Evolutionary conservation across 2,797 vertebrate species (phyloP), one percentile per base, ranked within the genome.

Genomic region (Coregonus ussuriensis): DNA sequence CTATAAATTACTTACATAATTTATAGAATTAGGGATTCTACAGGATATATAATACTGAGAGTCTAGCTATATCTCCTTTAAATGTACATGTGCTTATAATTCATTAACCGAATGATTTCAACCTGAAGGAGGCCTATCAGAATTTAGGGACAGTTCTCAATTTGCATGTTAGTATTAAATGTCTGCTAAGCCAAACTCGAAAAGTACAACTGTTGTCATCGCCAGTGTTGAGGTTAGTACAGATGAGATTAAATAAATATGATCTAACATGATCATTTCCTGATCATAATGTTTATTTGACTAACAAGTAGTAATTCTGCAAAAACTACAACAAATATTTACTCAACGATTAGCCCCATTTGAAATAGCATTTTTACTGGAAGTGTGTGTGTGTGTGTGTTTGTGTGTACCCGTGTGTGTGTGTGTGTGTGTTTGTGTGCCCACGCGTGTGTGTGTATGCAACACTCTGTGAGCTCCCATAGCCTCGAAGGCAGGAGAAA

Each of bases 131-230:
- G 16, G n/a, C 14, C 31, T 67, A 7, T 31, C 66, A 68, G 15
- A 68, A 18, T 68, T 35, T 35, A 68, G 6, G 4, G 66, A 16
- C 15, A 15, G 16, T 33, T 68, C 66, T 37, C 33, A 68, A 15
- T 63, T 63, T 63, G 59, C n/a, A 63, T 37, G 66, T 68, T 68
- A 68, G 29, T 68, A 15, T 68, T 68, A 6, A 9, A 68, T 68
- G 16, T 31, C 25, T 68, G 29, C 33, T 35, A 35, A 33, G 31
- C 33, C 3, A 11, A 9, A 63, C 59, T 21, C 25, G 59, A 62
- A 25, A 62, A 62, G n/a, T n/a, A 3, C 5, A 25, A 67, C 65
- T 16, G 29, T 14, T 15, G 65, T 35, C 18, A 59, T 18, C 29
- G 14, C 6, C 66, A 33, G 66, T 33, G 31, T 35, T 35, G 66